Evolutionary conservation across 2,888 invertebrate species (phyloP).

Genomic region (Chromoteleia sp.): DNA sequence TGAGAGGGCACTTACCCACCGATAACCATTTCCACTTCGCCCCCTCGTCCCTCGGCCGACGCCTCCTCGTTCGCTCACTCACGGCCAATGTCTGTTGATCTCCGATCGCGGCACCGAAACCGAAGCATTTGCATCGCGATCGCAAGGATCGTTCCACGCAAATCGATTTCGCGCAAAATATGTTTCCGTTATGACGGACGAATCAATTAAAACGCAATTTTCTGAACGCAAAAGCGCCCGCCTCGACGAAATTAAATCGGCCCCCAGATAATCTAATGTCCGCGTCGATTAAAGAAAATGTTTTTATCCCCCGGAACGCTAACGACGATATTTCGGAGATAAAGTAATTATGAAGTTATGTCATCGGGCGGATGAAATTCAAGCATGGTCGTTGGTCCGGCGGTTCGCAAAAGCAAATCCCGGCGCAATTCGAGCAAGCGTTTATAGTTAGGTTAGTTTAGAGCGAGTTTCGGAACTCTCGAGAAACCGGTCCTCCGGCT

Average conservation of each 20-base stretch:
- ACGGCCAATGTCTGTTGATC: conserved; percentile 41
- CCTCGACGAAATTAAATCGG: conserved; percentile 15
- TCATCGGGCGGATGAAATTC: too few relatives aligned
- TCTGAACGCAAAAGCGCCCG: conserved; percentile 33
- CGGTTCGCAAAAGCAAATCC: background rate
- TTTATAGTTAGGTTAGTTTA: conserved; percentile 30
- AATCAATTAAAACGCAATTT: conserved; percentile 53
- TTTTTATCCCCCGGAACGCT: conserved; percentile 2
- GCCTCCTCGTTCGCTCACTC: background rate
- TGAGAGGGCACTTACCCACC: conserved; percentile 83
- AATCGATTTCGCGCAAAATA: conserved; percentile 19
- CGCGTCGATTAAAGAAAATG: conserved; percentile 15
- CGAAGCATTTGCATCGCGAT: conserved; percentile 32
- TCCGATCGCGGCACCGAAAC: conserved; percentile 38
- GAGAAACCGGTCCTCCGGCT: conserved; percentile 51
- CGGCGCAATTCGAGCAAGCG: conserved; percentile 8
- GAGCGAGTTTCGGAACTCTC: conserved; percentile 24
- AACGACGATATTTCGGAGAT: conserved; percentile 33
- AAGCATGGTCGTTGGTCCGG: too few relatives aligned
- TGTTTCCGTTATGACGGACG: conserved; percentile 47
- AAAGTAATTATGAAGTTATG: conserved; percentile 50
- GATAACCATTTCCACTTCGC: conserved; percentile 76
- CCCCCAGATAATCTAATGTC: conserved; percentile 34
- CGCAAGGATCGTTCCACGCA: background rate
- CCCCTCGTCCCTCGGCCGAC: conserved; percentile 10